Conservation (phyloP, 2,888 invertebrate species). For the Drosophila diplacantha region DNA sequence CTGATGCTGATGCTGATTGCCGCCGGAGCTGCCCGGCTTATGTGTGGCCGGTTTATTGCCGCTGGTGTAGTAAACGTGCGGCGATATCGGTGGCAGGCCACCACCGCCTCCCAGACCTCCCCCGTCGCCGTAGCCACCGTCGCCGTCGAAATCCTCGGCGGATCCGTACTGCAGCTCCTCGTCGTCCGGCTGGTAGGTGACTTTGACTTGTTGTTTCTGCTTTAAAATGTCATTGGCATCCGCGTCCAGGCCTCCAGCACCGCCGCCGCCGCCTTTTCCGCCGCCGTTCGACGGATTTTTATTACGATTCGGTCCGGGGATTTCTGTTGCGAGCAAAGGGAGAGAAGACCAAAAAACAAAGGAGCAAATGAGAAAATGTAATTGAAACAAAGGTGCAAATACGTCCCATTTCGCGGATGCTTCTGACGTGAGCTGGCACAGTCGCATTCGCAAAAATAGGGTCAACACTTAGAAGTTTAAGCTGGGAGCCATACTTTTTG, state of each 20-base stretch:
- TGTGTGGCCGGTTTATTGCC: slow-evolving; percentile 75
- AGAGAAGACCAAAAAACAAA: slow-evolving; percentile 13
- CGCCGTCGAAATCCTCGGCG: slow-evolving; percentile 84
- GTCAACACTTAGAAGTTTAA: too few relatives aligned
- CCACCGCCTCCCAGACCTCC: slow-evolving; percentile 11
- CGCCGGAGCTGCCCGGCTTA: slow-evolving; percentile 61
- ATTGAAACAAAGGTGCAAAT: slow-evolving; percentile 66
- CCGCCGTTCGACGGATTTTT: slow-evolving; percentile 78
- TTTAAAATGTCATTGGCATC: slow-evolving; percentile 78
- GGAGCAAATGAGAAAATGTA: slow-evolving; percentile 44
- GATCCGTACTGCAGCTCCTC: slow-evolving; percentile 84
- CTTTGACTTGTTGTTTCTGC: slow-evolving; percentile 77
- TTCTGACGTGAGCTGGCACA: slow-evolving; percentile 1
- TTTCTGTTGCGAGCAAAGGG: slow-evolving; percentile 80
- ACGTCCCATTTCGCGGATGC: slow-evolving; percentile 20
- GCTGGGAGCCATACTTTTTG: neutral
- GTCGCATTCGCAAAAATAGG: neutral
- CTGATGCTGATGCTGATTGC: slow-evolving; percentile 47
- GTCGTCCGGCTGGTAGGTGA: slow-evolving; percentile 80
- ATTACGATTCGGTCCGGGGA: slow-evolving; percentile 84
- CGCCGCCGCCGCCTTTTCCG: slow-evolving; percentile 42
- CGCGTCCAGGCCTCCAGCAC: slow-evolving; percentile 60
- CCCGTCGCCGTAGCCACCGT: slow-evolving; percentile 58
- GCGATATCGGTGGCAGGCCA: slow-evolving; percentile 70
- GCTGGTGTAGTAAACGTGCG: slow-evolving; percentile 74